Evolutionary conservation across 2,888 invertebrate species (phyloP), one percentile per base, ranked within the genome.

Genomic region (Ophion obscuratus): DNA sequence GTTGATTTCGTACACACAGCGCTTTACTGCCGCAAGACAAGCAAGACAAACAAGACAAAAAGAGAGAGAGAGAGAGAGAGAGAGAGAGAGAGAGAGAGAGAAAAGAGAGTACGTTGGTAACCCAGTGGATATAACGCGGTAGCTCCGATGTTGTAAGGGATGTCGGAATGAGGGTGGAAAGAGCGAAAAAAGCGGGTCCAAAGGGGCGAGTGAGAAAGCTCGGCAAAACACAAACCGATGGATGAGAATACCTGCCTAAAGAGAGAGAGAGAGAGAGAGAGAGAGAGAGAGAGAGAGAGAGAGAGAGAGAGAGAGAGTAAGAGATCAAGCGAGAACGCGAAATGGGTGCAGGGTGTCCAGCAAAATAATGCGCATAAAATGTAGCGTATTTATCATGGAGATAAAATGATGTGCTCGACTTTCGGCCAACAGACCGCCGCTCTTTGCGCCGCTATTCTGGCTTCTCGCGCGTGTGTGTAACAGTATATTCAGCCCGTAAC

Each of bases 281-380:
- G 57, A 53, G 31, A 57, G 77, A 17, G 47, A 64, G 47, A 76
- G 20, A 73, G 67, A 75, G 81, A 59, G n/a, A 59, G 59, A 59
- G 61, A 31, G 53, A 31, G 85, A 66, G 95, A 68, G 40, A 36
- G 20, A 67, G 62, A 40, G 36, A 66, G 77, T 4, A 47, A 57
- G 36, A 73, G 20, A 71, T 53, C 95, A 95, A 95, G 95, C 95
- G 95, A 95, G 95, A 95, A 96, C 95, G 68, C n/a, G 24, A 68
- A 11, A 40, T n/a, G 71, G 87, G 88, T 87, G 88, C 88, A 87
- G 89, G 89, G 95, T 95, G 87, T 89, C 91, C 88, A 86, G 91
- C 89, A 91, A 93, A 93, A 93, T 93, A 93, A 93, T 93, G 92
- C 92, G 93, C 92, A 93, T 92, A 92, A 94, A 94, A 93, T 93